Evolutionary conservation across 2,113 vertebrate species (phyloP).

Genomic region (Dipodomys merriami): DNA sequence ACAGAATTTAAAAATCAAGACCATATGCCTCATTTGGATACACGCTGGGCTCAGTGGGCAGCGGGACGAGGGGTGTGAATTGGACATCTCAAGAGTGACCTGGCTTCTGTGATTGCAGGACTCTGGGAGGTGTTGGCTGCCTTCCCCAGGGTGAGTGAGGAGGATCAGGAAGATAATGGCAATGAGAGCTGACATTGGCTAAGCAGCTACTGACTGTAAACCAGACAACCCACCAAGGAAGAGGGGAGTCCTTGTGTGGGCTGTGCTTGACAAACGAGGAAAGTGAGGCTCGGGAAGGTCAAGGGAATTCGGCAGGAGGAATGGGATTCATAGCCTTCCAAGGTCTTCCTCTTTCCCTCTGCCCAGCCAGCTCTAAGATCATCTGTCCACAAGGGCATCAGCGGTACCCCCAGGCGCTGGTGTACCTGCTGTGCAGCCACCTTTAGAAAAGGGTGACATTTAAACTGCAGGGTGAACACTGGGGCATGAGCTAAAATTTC

Average conservation of each 20-base stretch:
- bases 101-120: background rate
- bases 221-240: background rate
- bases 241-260: background rate
- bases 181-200: background rate
- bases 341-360: background rate
- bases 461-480: background rate
- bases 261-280: background rate
- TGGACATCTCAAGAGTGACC: background rate
- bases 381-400: background rate
- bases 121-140: background rate
- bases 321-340: background rate
- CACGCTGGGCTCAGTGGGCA: background rate
- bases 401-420: background rate
- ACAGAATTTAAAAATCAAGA: constrained; percentile 73
- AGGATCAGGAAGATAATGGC: background rate
- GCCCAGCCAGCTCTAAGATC: background rate
- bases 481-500: background rate
- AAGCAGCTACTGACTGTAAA: background rate
- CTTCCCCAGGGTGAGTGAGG: background rate
- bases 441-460: background rate
- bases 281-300: background rate
- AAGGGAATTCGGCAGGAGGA: background rate
- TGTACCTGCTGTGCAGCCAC: background rate
- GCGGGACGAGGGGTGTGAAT: background rate
- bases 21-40: background rate